Evolutionary conservation across 2,113 vertebrate species (phyloP), one percentile per base, ranked within the genome.

Genomic region (Myrmecobius fasciatus): DNA sequence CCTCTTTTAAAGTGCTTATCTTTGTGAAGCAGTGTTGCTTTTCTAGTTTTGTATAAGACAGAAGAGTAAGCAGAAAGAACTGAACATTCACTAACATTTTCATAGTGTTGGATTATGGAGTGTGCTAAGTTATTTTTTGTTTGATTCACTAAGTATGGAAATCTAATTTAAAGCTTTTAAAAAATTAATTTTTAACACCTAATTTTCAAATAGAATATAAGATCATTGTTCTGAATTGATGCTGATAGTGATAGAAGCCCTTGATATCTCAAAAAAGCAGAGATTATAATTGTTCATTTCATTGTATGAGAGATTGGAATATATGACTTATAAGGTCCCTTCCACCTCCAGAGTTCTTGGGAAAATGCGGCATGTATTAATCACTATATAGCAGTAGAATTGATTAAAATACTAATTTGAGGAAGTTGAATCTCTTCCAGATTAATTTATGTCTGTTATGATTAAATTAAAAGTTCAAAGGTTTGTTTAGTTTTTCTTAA

Each of bases 361-460:
- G 90, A 28, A 94, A 91, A 91, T 89, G 67, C 54, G 96, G 12
- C 28, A 36, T 94, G 2, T 93, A n/a, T 90, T 10, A 94, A 93
- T 97, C 96, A 17, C 89, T 91, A 95, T 89, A 91, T 90, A 95
- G 53, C 43, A 94, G 24, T 52, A 93, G n/a, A 93, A 94, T 93
- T 90, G 67, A 43, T 24, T 24, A 26, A 95, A 95, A 95, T 94
- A 94, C 11, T 96, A 89, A 89, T 75, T n/a, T 83, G 36, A 83
- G 36, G 12, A 95, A 90, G 31, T 96, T 51, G 54, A 94, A 53
- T 94, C 92, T 3, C 95, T 91, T 89, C 28, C 94, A 2, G 51
- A 51, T 89, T 36, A 28, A 67, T 25, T 92, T 22, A 93, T 46
- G 89, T 93, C 52, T 25, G 52, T 43, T 48, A 48, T 89, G 31